Evolutionary conservation across 2,888 invertebrate genomes (phyloP).

Genomic region (Pyrgus malvae): DNA sequence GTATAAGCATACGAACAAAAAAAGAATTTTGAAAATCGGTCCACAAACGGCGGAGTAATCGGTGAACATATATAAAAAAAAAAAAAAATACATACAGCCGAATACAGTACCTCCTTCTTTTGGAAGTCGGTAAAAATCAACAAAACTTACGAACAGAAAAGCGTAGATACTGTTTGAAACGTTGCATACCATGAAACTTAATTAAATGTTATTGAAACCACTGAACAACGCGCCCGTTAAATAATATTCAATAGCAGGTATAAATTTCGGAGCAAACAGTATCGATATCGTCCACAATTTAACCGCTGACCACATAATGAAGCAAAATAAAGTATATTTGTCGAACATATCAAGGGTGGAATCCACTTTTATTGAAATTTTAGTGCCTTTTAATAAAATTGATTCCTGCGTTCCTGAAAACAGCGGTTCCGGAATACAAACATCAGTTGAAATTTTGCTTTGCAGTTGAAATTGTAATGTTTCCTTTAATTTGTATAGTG

Average conservation of each 20-base stretch:
- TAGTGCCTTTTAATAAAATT: background rate
- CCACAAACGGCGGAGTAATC: too few relatives aligned
- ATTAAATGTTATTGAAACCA: conserved; percentile 25
- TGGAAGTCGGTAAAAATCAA: too few relatives aligned
- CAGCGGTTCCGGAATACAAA: too few relatives aligned
- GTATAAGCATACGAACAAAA: too few relatives aligned
- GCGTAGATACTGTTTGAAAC: background rate
- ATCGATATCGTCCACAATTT: conserved; percentile 30
- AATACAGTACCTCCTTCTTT: too few relatives aligned
- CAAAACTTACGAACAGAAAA: too few relatives aligned
- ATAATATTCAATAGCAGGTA: conserved; percentile 19
- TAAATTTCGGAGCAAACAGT: conserved; percentile 18
- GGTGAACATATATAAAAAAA: too few relatives aligned
- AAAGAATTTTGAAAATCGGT: too few relatives aligned
- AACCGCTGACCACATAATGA: conserved; percentile 32
- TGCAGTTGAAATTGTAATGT: too few relatives aligned
- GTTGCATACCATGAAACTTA: conserved; percentile 14
- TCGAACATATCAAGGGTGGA: conserved; percentile 2
- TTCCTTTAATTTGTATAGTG: too few relatives aligned
- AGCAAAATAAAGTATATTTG: conserved; percentile 22
- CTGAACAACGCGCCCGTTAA: conserved; percentile 12
- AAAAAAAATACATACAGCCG: too few relatives aligned
- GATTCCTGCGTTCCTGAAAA: background rate
- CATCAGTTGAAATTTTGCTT: too few relatives aligned
- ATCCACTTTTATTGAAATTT: background rate